These are phyloP conservation scores for Temnothorax rugatulus DNA, from an alignment of 2,888 invertebrate genomes.

Conservation along the genomic window DNA sequence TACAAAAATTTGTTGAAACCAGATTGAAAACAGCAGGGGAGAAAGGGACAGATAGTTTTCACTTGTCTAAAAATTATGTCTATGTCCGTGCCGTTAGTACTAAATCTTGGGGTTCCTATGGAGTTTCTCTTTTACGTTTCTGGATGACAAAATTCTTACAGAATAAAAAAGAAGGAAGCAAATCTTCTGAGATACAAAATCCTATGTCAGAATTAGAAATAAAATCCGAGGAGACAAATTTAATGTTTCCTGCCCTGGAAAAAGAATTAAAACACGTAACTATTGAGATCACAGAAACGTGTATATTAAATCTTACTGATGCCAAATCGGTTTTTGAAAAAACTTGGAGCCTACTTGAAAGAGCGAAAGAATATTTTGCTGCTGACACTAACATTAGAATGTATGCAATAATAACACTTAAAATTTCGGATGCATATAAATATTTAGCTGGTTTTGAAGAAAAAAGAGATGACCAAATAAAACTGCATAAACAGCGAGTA, in stretches of 20 bases:
- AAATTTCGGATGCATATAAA: background rate
- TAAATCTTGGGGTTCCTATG: background rate
- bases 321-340: conserved; percentile 5
- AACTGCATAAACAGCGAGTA: conserved; percentile 4
- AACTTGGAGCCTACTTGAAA: background rate
- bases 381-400: background rate
- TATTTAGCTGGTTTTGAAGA: background rate
- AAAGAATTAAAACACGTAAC: background rate
- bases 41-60: too few species aligned
- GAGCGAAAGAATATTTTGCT: background rate
- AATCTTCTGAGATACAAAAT: background rate
- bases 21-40: background rate
- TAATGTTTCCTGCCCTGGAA: background rate
- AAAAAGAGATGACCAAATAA: background rate
- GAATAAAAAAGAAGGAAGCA: background rate
- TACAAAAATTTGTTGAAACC: background rate
- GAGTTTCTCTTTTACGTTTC: conserved; percentile 7
- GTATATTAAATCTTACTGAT: background rate
- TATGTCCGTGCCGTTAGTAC: background rate
- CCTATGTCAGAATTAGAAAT: background rate
- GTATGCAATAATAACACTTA: background rate
- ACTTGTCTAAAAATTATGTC: background rate
- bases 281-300: background rate
- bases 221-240: too few species aligned
- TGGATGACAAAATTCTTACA: background rate